Evolutionary conservation across 92 coral and sea anemone genomes (phyloP), one percentile per base, ranked within the genome.

Genomic region (Muricea muricata): DNA sequence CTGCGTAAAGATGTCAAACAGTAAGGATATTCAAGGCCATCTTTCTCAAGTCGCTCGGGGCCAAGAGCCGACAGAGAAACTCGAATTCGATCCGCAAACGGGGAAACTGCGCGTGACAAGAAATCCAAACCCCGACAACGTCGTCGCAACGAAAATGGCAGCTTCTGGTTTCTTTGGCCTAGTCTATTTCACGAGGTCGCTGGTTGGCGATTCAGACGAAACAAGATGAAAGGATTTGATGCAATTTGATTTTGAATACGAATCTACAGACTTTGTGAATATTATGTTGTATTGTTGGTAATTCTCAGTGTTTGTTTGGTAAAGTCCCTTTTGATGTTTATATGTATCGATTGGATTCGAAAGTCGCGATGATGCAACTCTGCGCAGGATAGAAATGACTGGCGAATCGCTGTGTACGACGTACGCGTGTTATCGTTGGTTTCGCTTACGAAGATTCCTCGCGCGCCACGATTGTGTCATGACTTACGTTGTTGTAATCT

Each of bases 11-110:
- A 78, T 78, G 83, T 78, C 83, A 8, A 57, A 37, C 24, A 78
- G 83, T 17, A 78, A 57, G 31, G 83, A 78, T 78, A 33, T 78
- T 26, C 83, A 78, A 78, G 70, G 83, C 23, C 83, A 30, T 55
- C 71, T 78, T 35, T 55, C 69, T n/a, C 70, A 57, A 32, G 71
- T 78, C 8, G 83, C 83, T 3, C 69, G 54, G 15, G 83, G 83
- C 18, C 20, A 35, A 8, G 83, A 78, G 35, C 83, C 83, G 20
- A 37, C 61, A 21, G 83, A 78, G 71, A 78, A 78, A 14, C 87
- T 92, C 15, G 89, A 83, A 66, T 94, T 94, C 31, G 93, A 94
- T 80, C 98, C 97, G 3, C 67, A 73, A 1, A 92, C 94, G 21
- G 98, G 98, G 5, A 94, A 90, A 73, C 89, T 94, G 32, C 87